These are phyloP conservation scores for Cryptoprocta ferox DNA, from an alignment of 2,797 vertebrate species.

Conservation along the genomic window DNA sequence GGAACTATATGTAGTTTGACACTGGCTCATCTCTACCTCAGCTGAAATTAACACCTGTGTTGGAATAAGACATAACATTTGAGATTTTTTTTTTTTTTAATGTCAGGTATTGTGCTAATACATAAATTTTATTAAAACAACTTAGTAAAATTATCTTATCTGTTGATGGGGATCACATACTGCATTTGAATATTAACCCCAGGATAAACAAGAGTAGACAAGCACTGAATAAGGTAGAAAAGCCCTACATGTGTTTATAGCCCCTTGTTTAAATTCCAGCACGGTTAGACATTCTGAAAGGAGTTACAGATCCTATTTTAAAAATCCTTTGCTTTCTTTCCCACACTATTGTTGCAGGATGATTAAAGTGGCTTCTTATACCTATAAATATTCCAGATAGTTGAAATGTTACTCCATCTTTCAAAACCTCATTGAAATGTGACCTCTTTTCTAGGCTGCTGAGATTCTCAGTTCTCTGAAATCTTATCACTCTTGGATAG, in stretches of 20 bases:
- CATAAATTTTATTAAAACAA: neutral
- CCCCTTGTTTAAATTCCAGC: neutral
- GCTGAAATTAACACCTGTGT: neutral
- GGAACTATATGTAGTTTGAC: neutral
- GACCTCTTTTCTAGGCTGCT: neutral
- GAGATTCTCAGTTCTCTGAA: conserved; percentile 25
- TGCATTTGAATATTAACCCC: neutral
- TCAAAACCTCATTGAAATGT: neutral
- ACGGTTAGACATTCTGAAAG: neutral
- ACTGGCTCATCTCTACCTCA: neutral
- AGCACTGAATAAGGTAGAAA: neutral
- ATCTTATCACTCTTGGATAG: neutral
- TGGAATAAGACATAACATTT: neutral
- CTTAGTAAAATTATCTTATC: neutral
- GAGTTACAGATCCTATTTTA: neutral
- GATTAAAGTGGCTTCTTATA: neutral
- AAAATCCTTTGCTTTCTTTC: neutral
- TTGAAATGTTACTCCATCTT: neutral
- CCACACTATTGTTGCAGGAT: neutral
- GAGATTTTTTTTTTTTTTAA: neutral
- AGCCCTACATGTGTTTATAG: neutral
- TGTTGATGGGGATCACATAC: neutral
- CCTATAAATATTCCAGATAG: neutral
- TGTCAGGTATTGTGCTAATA: neutral
- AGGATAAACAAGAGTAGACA: neutral